Conservation (phyloP, 2,113 vertebrate genomes). For the Kobus ellipsiprymnus region DNA sequence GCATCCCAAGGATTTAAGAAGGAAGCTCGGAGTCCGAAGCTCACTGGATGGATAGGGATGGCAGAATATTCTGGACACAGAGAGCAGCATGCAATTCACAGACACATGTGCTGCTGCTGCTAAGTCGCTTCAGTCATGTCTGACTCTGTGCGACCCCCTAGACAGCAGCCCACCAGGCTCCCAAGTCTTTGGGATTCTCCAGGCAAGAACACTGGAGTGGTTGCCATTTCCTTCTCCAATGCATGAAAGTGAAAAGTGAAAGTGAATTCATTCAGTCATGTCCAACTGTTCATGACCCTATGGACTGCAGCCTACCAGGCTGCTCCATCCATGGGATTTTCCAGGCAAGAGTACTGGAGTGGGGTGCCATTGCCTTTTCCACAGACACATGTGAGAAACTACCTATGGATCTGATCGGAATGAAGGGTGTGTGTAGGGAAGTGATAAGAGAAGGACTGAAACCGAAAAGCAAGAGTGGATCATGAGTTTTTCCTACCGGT, state of each 20-base stretch:
- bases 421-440: neutral
- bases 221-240: neutral
- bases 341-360: neutral
- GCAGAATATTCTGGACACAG: neutral
- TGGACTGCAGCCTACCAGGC: neutral
- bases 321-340: rapidly evolving
- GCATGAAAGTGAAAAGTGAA: neutral
- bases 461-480: neutral
- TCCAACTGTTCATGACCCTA: neutral
- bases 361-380: neutral
- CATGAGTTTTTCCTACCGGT: neutral
- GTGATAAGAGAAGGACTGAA: neutral
- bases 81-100: neutral
- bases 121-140: rapidly evolving
- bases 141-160: neutral
- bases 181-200: neutral
- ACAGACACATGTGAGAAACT: neutral
- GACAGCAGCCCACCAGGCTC: neutral
- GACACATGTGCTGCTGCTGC: neutral
- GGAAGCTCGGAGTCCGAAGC: neutral
- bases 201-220: neutral
- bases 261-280: neutral
- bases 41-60: neutral
- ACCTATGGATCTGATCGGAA: neutral
- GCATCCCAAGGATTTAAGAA: neutral